Evolutionary conservation across 2,113 vertebrate species (phyloP).

Genomic region (Pteruthius melanotis): DNA sequence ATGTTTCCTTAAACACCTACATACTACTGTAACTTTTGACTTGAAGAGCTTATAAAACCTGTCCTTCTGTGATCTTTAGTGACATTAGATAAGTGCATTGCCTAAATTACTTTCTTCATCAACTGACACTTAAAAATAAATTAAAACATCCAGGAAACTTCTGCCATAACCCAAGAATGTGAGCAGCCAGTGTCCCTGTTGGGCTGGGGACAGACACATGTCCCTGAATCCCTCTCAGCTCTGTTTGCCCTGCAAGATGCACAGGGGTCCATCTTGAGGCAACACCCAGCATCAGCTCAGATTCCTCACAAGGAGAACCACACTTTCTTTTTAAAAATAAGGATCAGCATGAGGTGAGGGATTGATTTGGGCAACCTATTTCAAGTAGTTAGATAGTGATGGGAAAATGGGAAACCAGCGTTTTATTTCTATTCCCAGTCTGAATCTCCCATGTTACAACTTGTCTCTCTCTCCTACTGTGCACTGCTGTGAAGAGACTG

Average conservation of each 20-base stretch:
- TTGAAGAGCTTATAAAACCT: background rate
- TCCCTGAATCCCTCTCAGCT: background rate
- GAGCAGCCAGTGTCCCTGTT: background rate
- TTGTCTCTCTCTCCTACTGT: background rate
- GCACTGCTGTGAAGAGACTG: background rate
- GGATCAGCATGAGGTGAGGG: background rate
- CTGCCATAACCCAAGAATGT: fast-evolving
- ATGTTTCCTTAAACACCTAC: background rate
- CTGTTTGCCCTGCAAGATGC: background rate
- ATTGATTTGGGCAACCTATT: background rate
- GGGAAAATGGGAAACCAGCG: background rate
- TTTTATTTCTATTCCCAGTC: background rate
- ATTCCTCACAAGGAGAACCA: background rate
- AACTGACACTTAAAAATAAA: background rate
- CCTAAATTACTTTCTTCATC: background rate
- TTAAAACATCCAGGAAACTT: background rate
- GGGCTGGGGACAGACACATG: background rate
- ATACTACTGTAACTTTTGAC: background rate
- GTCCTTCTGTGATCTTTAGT: background rate
- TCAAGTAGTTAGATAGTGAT: background rate
- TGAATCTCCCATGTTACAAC: background rate
- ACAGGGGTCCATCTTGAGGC: background rate
- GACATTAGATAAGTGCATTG: background rate
- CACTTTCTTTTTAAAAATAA: background rate
- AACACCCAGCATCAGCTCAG: background rate